Percentiles rank a stretch among this genome's conserved stretches.
Conservation (phyloP, 2,113 vertebrate species). For the Corythaixoides concolor region DNA sequence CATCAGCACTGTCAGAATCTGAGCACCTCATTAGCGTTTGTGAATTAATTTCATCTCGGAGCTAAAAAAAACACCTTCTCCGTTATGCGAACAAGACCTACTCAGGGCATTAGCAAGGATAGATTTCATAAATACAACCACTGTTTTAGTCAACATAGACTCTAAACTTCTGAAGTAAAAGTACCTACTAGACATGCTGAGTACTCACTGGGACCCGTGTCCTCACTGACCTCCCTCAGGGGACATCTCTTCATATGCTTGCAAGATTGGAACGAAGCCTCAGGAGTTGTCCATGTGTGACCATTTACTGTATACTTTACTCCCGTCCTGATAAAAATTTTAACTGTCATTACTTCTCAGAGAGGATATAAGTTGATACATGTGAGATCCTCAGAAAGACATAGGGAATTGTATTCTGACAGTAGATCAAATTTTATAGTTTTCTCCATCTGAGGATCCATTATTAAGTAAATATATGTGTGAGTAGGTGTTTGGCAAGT, state of each 20-base stretch:
- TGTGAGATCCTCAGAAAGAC: not conserved
- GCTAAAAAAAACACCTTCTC: not conserved
- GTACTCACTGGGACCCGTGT: not conserved
- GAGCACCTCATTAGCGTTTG: not conserved
- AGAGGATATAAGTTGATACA: not conserved
- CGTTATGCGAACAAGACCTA: not conserved
- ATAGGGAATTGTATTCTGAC: not conserved
- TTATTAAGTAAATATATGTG: not conserved
- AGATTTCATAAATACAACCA: not conserved
- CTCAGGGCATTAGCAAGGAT: not conserved
- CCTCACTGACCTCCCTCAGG: not conserved
- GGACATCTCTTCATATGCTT: fast-evolving
- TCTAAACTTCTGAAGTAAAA: not conserved
- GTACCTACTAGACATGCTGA: not conserved
- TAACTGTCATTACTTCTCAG: not conserved
- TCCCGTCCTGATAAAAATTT: not conserved
- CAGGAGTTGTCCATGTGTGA: not conserved
- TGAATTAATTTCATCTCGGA: not conserved
- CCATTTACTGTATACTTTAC: not conserved
- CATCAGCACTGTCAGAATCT: not conserved
- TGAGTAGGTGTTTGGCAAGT: not conserved
- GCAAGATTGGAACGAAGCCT: not conserved
- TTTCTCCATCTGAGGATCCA: not conserved
- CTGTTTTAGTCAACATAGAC: not conserved
- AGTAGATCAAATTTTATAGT: not conserved